A percentile compares a stretch with the other conserved stretches of the same genome.
Evolutionary conservation across 2,888 invertebrate genomes (phyloP).

Genomic region (Chrysolina oricalcia): DNA sequence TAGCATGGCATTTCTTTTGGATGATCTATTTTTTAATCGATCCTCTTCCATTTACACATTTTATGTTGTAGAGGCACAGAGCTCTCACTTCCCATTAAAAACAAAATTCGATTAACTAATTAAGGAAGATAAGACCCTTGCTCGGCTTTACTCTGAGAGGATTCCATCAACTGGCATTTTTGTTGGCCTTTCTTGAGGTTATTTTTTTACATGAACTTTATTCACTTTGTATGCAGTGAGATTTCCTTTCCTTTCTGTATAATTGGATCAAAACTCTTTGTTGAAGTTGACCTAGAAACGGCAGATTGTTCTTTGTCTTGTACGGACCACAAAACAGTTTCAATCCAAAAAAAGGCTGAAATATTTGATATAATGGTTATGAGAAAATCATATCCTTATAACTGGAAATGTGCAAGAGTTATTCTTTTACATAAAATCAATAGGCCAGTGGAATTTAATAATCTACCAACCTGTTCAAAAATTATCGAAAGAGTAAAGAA

Average conservation of each 20-base stretch:
- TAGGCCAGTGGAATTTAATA: too few relatives aligned
- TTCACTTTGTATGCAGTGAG: neutral
- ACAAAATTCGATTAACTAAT: neutral
- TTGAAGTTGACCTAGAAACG: neutral
- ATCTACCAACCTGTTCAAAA: too few relatives aligned
- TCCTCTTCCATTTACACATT: too few relatives aligned
- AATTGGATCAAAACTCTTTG: neutral
- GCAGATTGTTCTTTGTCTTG: neutral
- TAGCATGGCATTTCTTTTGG: neutral
- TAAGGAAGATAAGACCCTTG: neutral
- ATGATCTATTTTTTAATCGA: neutral
- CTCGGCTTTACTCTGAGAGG: neutral
- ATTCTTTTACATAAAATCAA: too few relatives aligned
- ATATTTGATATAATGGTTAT: too few relatives aligned
- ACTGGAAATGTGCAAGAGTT: too few relatives aligned
- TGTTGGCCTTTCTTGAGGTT: neutral
- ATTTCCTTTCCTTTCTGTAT: neutral
- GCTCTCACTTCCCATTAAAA: neutral
- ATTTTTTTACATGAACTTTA: neutral
- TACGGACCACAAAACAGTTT: too few relatives aligned
- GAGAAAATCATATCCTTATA: too few relatives aligned
- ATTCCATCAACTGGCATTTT: neutral
- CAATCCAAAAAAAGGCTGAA: too few relatives aligned
- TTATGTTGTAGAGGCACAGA: too few relatives aligned
- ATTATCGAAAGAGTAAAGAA: too few relatives aligned